Evolutionary conservation across 92 coral and sea anemone genomes (phyloP), one percentile per base, ranked within the genome.

Genomic region (Palythoa heliodiscus): DNA sequence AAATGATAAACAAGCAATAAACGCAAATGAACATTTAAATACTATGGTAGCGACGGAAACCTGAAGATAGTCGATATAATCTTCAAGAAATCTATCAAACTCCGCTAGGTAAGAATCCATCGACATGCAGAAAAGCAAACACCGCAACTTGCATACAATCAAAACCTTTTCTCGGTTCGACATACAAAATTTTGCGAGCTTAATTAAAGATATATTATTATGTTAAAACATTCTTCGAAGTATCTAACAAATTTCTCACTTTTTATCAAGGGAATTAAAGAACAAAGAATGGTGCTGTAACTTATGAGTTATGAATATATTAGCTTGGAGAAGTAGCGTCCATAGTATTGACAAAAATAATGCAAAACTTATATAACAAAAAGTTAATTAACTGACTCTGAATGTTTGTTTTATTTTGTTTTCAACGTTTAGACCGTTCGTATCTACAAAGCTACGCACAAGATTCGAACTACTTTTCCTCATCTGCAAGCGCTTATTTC

Each of bases 31-130:
- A 14, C 9, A 29, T 35, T 14, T 13, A 1, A 55, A 17, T 23
- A 63, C 23, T 24, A 11, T 22, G 47, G 43, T 52, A 57, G 24
- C 38, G 39, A 16, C 66, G 0, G 13, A 43, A 11, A 80, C 84
- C 73, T 80, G 84, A 3, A 64, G 63, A 40, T 80, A 66, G 22
- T 80, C 73, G 29, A 64, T 20, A 43, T 66, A 80, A 23, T 80
- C 84, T 7, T 25, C 74, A 7, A 80, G 40, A 80, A 80, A 80
- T 24, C 1, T 5, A 39, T 80, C 84, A 80, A 80, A 80, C 20
- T 80, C 84, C 0, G 60, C 84, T 2, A 80, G 84, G 43, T 80
- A 80, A 3, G 84, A 48, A 15, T 80, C 84, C 84, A 80, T 80
- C 25, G 61, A 47, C 63, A 19, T 7, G 6, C 15, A 80, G 17